Base-by-base conservation (phyloP, 2,888 invertebrate species). In the Yponomeuta plumbellus region DNA sequence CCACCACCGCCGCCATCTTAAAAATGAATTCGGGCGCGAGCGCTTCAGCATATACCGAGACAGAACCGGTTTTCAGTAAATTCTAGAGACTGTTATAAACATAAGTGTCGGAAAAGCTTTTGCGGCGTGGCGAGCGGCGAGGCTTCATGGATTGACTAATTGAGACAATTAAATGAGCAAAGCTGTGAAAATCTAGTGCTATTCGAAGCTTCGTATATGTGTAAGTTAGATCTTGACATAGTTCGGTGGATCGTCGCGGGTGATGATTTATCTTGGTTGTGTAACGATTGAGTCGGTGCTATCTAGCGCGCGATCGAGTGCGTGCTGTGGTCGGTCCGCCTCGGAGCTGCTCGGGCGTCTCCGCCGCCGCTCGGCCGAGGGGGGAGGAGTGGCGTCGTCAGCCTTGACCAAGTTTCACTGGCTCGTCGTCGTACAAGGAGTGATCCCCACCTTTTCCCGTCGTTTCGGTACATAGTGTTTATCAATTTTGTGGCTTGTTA, bases 341-440 rank as follows among this genome's bases (percentile, higher is more conserved):
- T 86, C 88, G 86, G 82, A 69, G 72, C 74, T 74, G 75, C 78
- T 86, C 89, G 88, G 86, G 71, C 71, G 71, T 71, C 75, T 76
- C 78, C 86, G 88, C 75, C 72, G 71, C 70, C 73, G 74, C 69
- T 84, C 84, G 85, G 76, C 72, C 69, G 69, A 74, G 70, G 72
- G 72, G 77, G 76, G 73, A 73, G 77, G 80, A n/a, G 80, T 78
- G 81, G 78, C 75, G 80, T 76, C 74, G 80, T 75, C 85, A 88
- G 87, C 90, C 90, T 89, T 89, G 91, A 90, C 89, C 90, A 89
- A 90, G 91, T 91, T 91, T 90, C 87, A 88, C 85, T 80, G 86
- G 83, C 84, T 88, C 87, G 84, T 86, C 86, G 56, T 44, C 26
- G 86, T 84, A 88, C 86, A 87, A 87, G 87, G 84, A 88, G 86